These are phyloP conservation scores for Varanus komodoensis DNA, from an alignment of 2,113 vertebrate species.

Conservation along the genomic window DNA sequence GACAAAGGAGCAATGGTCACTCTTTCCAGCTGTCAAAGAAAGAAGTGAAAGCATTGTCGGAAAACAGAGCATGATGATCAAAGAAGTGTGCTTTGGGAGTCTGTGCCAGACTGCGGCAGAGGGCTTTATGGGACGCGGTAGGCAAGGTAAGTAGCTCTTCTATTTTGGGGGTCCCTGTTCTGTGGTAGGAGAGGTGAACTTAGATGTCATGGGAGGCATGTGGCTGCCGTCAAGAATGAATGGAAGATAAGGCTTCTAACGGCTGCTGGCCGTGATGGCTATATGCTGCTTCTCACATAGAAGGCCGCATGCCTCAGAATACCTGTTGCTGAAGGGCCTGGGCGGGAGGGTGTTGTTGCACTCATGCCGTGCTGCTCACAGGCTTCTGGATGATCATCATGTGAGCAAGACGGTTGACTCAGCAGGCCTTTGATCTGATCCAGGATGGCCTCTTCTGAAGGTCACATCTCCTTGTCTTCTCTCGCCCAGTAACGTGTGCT, in stretches of 20 bases:
- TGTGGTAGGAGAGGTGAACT: not conserved
- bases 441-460: not conserved
- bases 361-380: no score
- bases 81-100: not conserved
- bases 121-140: not conserved
- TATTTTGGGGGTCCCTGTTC: not conserved
- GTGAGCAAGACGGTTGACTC: no score
- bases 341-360: no score
- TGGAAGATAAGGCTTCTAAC: no score
- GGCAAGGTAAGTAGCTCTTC: not conserved
- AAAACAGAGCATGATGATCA: not conserved
- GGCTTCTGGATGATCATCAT: no score
- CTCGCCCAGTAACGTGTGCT: not conserved
- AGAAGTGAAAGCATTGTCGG: not conserved
- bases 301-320: no score
- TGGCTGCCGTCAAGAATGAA: not conserved
- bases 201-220: not conserved
- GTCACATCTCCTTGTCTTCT: not conserved
- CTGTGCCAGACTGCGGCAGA: not conserved
- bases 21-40: not conserved
- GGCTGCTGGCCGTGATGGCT: no score
- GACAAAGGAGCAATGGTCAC: not conserved
- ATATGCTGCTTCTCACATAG: no score
- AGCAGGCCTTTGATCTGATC: no score
- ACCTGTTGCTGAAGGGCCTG: no score